These are phyloP conservation scores for Diabrotica balteata DNA, from an alignment of 2,888 invertebrate species.

Conservation along the genomic window DNA sequence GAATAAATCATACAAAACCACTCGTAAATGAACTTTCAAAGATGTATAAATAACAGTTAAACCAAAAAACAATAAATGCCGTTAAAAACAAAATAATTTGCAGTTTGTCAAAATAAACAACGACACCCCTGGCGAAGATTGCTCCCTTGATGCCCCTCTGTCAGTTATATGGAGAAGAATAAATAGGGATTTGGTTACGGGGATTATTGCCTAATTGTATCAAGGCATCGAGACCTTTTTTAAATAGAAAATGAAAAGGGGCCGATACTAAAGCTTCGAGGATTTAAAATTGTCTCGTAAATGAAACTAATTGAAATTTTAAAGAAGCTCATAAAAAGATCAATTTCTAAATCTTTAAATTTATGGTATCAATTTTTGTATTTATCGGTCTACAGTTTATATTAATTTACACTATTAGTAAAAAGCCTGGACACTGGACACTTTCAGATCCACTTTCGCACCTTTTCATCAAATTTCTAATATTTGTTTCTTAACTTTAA, in stretches of 20 bases:
- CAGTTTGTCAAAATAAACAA: too few relatives aligned
- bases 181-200: conserved; percentile 53
- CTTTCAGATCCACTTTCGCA: too few relatives aligned
- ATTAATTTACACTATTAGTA: too few relatives aligned
- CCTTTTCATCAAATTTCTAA: too few relatives aligned
- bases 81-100: too few relatives aligned
- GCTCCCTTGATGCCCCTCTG: conserved; percentile 54
- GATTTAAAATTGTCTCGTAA: conserved; percentile 18
- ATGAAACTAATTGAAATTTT: conserved; percentile 15
- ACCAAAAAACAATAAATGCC: too few relatives aligned
- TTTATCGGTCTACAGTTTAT: background rate
- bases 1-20: too few relatives aligned
- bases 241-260: conserved; percentile 40
- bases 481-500: too few relatives aligned
- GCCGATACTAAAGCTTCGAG: conserved; percentile 32
- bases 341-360: background rate
- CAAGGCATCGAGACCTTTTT: conserved; percentile 50
- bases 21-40: too few relatives aligned
- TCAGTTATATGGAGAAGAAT: conserved; percentile 56
- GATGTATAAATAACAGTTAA: too few relatives aligned
- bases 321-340: background rate
- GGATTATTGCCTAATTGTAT: conserved; percentile 58
- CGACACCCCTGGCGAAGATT: conserved; percentile 43
- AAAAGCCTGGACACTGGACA: too few relatives aligned
- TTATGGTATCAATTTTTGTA: background rate